A percentile compares a stretch with the other conserved stretches of the same genome.
phyloP scores from a whole-genome alignment of 2,888 invertebrate species.

The Ceramica pisi region DNA sequence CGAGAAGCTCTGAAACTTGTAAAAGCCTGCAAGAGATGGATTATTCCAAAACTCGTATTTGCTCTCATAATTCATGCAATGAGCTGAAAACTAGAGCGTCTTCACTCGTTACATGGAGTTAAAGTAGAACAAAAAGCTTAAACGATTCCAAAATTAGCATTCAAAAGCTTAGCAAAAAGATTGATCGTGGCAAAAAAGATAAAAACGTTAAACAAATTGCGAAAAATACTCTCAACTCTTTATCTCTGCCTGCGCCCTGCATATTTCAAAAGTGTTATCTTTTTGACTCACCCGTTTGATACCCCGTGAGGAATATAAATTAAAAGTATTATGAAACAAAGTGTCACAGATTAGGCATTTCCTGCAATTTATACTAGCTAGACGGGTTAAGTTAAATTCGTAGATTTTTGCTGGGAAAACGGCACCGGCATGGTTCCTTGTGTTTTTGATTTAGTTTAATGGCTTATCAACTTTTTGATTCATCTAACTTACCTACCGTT shows the following conservation, averaged over 20 bases:
- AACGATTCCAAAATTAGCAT: conserved; percentile 26
- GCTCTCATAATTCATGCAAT: conserved; percentile 56
- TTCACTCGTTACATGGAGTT: conserved; percentile 9
- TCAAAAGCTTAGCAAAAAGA: conserved; percentile 41
- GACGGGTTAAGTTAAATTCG: conserved; percentile 7
- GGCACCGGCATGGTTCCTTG: too few relatives aligned
- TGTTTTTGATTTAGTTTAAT: too few relatives aligned
- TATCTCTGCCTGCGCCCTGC: conserved; percentile 59
- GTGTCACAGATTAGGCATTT: conserved; percentile 50
- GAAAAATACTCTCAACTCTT: conserved; percentile 63
- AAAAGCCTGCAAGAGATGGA: conserved; percentile 53
- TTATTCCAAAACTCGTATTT: conserved; percentile 50
- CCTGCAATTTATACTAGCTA: conserved; percentile 31
- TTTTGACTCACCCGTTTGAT: conserved; percentile 51
- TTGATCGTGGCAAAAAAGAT: conserved; percentile 47
- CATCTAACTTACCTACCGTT: too few relatives aligned
- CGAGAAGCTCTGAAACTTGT: conserved; percentile 37
- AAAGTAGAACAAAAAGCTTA: conserved; percentile 18
- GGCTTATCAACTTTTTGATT: too few relatives aligned
- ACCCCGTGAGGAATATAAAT: conserved; percentile 58
- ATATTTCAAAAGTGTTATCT: conserved; percentile 65
- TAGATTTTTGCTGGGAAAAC: neutral
- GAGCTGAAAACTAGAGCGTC: conserved; percentile 37
- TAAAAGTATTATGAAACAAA: conserved; percentile 51
- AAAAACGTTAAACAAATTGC: conserved; percentile 55